phyloP scores from a whole-genome alignment of 2,888 invertebrate genomes.

The Rutpela maculata region DNA sequence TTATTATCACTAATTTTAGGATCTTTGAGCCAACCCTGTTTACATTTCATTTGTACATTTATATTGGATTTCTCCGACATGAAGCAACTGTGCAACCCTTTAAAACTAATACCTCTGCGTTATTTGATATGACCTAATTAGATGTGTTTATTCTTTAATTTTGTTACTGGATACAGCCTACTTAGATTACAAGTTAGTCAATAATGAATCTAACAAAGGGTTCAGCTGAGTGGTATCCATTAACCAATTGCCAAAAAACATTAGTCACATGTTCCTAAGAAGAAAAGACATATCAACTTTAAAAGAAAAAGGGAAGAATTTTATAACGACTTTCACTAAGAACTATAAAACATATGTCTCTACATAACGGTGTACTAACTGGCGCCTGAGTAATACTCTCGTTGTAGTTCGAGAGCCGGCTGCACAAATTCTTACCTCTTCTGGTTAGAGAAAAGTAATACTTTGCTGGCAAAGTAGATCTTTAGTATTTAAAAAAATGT shows the following conservation, averaged over 20 bases:
- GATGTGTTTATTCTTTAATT: neutral
- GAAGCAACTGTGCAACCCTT: neutral
- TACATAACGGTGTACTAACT: neutral
- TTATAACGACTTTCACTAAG: neutral
- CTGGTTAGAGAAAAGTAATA: no score
- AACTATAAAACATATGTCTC: neutral
- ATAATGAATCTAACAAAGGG: neutral
- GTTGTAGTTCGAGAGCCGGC: no score
- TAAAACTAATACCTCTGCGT: neutral
- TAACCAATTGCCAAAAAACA: neutral
- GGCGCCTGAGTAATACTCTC: neutral
- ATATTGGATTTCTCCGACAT: neutral
- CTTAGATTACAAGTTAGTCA: neutral
- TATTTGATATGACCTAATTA: constrained; percentile 7
- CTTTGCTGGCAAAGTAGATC: no score
- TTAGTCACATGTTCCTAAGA: neutral
- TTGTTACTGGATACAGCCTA: neutral
- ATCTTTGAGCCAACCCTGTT: neutral
- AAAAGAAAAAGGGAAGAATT: neutral
- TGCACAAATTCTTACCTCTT: no score
- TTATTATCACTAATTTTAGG: no score
- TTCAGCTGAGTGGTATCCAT: neutral
- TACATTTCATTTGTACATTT: neutral
- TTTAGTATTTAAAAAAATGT: no score
- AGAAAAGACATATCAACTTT: neutral